Base-by-base conservation (phyloP, 2,888 invertebrate genomes). In the Germaria angustata region DNA sequence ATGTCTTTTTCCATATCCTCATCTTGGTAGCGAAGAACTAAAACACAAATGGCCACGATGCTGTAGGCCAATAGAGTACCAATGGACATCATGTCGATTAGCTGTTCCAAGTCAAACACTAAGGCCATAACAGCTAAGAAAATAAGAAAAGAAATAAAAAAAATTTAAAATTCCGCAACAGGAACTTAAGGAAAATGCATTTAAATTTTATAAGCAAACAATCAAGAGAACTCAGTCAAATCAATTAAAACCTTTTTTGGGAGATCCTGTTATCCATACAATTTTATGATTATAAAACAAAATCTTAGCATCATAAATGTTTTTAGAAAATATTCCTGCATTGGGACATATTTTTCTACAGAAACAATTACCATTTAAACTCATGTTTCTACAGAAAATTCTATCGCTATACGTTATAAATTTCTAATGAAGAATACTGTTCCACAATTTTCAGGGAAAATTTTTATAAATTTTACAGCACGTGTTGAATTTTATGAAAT, bases 51-150 rank as follows among this genome's bases (percentile, higher is more conserved):
- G 0, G 97, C 96, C 0, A 98, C 98, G 84, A 98, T 97, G 2
- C 97, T 96, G 90, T 98, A 98, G 0, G 97, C 97, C 68, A 97
- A 92, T 1, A 97, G 92, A 0, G 97, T 97, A 11, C 97, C 97
- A 86, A 98, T 98, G 8, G 98, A 98, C 97, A 98, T 97, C 95
- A 98, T 98, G 88, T 98, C 97, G 81, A 98, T 97, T 76, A 98
- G 92, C 88, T 98, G 97, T 81, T 96, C 94, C 80, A 98, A 92
- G 91, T 98, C 95, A 90, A 98, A 97, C n/a, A 98, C 89, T 0
- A 96, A 92, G 0, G 98, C 96, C 95, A 98, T 96, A 3, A 95
- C 73, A 20, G 95, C 97, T 95, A 75, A 8, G 55, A 55, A 41
- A 53, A 53, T 13, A 36, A 32, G 39, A 55, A 68, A 5, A 32